phyloP scores from a whole-genome alignment of 92 coral and sea anemone genomes.

The Parazoanthus atlanticus region DNA sequence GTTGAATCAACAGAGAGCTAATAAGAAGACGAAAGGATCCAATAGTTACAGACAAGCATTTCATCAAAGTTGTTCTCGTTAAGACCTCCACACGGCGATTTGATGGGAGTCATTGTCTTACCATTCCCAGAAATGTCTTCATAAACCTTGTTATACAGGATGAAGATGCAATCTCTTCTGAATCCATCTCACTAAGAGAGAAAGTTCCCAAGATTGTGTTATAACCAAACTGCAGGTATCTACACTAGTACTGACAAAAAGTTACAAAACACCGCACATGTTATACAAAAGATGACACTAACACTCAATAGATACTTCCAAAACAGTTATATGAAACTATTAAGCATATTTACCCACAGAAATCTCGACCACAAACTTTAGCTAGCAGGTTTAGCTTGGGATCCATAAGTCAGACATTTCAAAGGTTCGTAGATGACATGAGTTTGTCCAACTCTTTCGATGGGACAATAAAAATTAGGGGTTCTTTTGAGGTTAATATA shows the following conservation, averaged over 20 bases:
- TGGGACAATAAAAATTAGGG: no score
- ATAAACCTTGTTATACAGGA: constrained; percentile 81
- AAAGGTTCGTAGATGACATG: no score
- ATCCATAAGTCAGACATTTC: neutral
- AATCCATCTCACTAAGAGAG: constrained; percentile 62
- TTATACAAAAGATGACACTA: neutral
- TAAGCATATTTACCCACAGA: no score
- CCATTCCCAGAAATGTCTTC: constrained; percentile 86
- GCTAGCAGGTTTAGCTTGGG: neutral
- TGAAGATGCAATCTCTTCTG: constrained; percentile 66
- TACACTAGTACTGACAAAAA: no score
- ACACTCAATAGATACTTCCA: neutral
- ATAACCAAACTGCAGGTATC: neutral
- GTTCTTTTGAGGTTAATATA: no score
- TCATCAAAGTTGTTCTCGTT: no score
- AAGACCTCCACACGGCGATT: neutral
- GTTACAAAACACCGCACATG: neutral
- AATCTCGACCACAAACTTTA: no score
- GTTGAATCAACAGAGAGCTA: neutral
- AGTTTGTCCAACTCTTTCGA: no score
- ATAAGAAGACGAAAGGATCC: neutral
- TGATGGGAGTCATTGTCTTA: constrained; percentile 26
- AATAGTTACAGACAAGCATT: neutral
- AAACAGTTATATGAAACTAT: no score
- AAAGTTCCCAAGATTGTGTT: neutral